A percentile compares a stretch with the other conserved stretches of the same genome.
These are phyloP conservation scores for Marronus borbonicus DNA, from an alignment of 2,888 invertebrate species.

Conservation along the genomic window DNA sequence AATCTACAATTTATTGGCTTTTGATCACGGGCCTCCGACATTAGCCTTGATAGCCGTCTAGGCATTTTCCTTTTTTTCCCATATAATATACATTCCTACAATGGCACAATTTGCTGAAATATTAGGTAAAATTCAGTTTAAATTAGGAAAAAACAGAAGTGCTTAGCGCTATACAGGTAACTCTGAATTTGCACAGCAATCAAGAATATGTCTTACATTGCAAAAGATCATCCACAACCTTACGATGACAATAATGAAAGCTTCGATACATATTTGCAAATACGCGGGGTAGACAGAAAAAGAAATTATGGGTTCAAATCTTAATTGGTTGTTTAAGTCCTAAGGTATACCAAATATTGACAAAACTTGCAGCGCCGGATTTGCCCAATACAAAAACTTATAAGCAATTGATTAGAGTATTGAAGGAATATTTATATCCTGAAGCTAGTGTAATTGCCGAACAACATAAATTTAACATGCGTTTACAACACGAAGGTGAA, in stretches of 20 bases:
- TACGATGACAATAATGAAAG: background rate
- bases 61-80: background rate
- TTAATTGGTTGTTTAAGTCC: conserved; percentile 25
- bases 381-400: conserved; percentile 37
- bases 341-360: conserved; percentile 31
- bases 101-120: conserved; percentile 1
- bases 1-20: background rate
- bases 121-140: background rate
- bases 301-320: background rate
- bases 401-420: background rate
- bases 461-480: conserved; percentile 1
- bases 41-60: conserved; percentile 10
- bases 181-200: background rate
- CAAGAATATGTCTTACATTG: background rate
- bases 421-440: background rate
- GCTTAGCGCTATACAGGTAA: background rate
- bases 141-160: too few species aligned
- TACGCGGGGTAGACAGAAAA: background rate
- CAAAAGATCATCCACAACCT: background rate
- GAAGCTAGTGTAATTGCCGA: background rate
- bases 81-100: conserved; percentile 5
- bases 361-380: conserved; percentile 27
- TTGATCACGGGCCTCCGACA: conserved; percentile 7
- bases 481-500: conserved; percentile 29
- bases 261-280: background rate